phyloP scores from a whole-genome alignment of 2,113 vertebrate species.

The Tor tambroides region DNA sequence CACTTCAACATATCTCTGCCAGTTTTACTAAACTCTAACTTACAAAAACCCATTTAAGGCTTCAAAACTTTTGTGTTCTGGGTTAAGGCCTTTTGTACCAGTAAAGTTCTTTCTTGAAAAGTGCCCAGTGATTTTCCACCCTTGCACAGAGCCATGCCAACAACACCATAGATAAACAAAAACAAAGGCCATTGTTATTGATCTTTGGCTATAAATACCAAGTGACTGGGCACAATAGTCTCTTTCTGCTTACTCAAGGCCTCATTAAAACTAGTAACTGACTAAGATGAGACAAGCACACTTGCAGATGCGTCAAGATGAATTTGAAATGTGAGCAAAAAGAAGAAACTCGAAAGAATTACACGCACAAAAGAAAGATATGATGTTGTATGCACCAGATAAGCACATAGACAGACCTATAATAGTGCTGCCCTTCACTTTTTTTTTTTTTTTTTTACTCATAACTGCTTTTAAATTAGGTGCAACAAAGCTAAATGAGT shows the following conservation, averaged over 20 bases:
- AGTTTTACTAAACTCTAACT: not conserved
- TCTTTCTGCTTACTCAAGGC: conserved; percentile 2
- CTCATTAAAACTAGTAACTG: not conserved
- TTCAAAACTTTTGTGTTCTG: not conserved
- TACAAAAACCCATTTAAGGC: not conserved
- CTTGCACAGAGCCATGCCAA: not conserved
- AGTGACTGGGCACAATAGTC: conserved; percentile 18
- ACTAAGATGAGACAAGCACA: not conserved
- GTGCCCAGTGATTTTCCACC: not conserved
- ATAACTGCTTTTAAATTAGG: not conserved
- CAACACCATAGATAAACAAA: not conserved
- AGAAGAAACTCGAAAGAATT: not conserved
- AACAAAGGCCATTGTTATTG: not conserved
- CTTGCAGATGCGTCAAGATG: not conserved
- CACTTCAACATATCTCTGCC: not conserved
- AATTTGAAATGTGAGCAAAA: conserved; percentile 10
- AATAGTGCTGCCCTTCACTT: not conserved
- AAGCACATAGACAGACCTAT: not conserved
- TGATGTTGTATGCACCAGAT: not conserved
- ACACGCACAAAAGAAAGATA: not conserved
- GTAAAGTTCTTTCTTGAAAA: not conserved
- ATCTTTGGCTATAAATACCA: conserved; percentile 8
- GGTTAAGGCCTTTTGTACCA: not conserved
- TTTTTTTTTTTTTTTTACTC: no score
- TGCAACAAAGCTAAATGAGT: conserved; percentile 4